Base-by-base conservation (phyloP, 37 sponge, comb jelly and placozoan species). In the Corticium candelabrum region DNA sequence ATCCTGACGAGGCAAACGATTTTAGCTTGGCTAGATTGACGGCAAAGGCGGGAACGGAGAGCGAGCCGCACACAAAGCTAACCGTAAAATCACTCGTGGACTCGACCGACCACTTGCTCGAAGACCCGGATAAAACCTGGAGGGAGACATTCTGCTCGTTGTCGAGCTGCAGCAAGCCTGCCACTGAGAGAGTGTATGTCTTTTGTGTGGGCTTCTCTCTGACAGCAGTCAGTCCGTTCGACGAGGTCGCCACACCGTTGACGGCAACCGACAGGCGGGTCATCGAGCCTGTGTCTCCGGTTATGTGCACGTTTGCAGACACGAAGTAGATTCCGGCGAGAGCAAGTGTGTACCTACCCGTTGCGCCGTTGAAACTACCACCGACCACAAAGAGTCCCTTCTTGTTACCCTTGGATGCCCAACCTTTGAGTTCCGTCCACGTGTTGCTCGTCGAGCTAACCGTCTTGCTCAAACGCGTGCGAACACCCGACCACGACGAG, bases 181-280 rank as follows among this genome's bases (percentile, higher is more conserved):
- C 11, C 15, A 50, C 11, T 21, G 62, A 50, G 21, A 50, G 62
- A 50, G 62, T 50, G 62, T 50, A 50, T 21, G 62, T 50, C 21
- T 50, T 11, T 27, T 21, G 11, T 21, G 62, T 11, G 21, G 62
- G 62, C 11, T 21, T 50, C 62, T 50, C 15, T 50, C 21, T 50
- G 62, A 50, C 62, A 21, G 62, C 62, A 50, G 62, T 50, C 15
- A 50, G 62, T 27, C 62, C 62, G 62, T 11, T 21, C 21, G 62
- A 27, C 62, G 62, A 50, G 62, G 15, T 50, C 62, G 62, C 62
- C 21, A 50, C 62, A 32, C 73, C 73, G 73, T 70, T 70, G 35
- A 70, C 31, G 36, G 73, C 73, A 7, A 70, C 33, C 73, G 7
- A 7, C 73, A 70, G 5, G 5, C 73, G 33, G 35, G 31, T 29